Evolutionary conservation across 2,797 vertebrate species (phyloP), one percentile per base, ranked within the genome.

Genomic region (Ceryle rudis): DNA sequence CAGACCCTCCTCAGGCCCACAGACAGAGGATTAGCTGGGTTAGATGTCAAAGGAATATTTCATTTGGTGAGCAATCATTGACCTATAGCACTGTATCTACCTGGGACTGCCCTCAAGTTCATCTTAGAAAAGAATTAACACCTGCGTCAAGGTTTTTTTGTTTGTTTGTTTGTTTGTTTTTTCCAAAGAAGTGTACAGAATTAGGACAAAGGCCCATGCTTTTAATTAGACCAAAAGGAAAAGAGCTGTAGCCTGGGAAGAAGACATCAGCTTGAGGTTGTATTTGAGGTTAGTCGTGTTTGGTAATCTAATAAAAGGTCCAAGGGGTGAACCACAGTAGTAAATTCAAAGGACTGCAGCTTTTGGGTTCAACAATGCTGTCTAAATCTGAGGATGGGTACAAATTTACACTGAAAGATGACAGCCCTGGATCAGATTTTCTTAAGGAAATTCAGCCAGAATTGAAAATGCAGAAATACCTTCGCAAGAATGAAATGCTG

Each of bases 281-380:
- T 16, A 8, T 28, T 57, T 81, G 52, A 61, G n/a, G 13, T 57
- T 62, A 57, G 41, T 28, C 46, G 21, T 15, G 18, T 61, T 31
- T 39, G 41, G 44, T 35, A 47, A 42, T 47, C 39, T 49, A 21
- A 41, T 15, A 42, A 29, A 81, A 75, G 5, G 3, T 62, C 66
- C 33, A 46, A n/a, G 49, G 57, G 14, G 14, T 69, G 65, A 85
- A 69, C 22, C 37, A 19, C 54, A 73, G 19, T 16, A 72, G 29
- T 19, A 39, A 81, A 72, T 51, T 72, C 13, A 46, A 72, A 61
- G n/a, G 29, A 7, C 39, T 28, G 26, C 8, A 74, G 18, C 4
- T 55, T 51, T 62, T 5, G 29, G 9, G 8, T 57, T 47, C 0
- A 1, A 51, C 35, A 21, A 20, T 39, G 35, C 9, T 6, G 0